Evolutionary conservation across 2,113 vertebrate genomes (phyloP), one percentile per base, ranked within the genome.

Genomic region (Brachyhypopomus occidentalis): DNA sequence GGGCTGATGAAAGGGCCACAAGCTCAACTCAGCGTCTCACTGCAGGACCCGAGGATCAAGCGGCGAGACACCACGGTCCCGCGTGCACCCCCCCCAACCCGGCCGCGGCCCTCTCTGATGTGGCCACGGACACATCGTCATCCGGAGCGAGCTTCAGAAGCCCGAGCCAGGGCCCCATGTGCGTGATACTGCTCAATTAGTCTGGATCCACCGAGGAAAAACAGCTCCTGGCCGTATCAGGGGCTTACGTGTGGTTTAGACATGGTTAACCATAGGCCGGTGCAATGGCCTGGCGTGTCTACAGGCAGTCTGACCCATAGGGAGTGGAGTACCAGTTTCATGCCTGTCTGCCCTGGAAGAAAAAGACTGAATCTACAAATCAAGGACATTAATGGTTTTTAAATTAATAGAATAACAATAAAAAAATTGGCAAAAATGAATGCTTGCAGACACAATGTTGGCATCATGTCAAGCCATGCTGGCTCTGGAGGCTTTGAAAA

Each of bases 101-200:
- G 78, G 77, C 45, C 66, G 81, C 23, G 64, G 75, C 20, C 20
- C 25, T 38, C 78, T 86, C 83, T 86, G 84, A 86, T 84, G 84
- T 86, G 84, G 84, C 81, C 77, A 58, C 17, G 80, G 58, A 67
- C 73, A 59, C 77, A 77, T 81, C 73, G 70, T 79, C 81, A 74
- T 79, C n/a, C 80, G 77, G 45, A 84, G 67, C 64, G 16, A 74
- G 71, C 60, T 80, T 30, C 79, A 80, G 84, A 67, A 66, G 71
- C 72, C 60, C 60, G 71, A 77, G 75, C 72, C 63, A 80, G 72
- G 74, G 60, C 74, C 70, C 72, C 67, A 74, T 74, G 69, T 72
- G 74, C 66, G 55, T 78, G 84, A 85, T 80, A 78, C 71, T 34
- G 64, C 75, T 76, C 84, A 80, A 84, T 88, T 84, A 85, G 70